Evolutionary conservation across 2,113 vertebrate species (phyloP).

Genomic region (Megalops atlanticus): DNA sequence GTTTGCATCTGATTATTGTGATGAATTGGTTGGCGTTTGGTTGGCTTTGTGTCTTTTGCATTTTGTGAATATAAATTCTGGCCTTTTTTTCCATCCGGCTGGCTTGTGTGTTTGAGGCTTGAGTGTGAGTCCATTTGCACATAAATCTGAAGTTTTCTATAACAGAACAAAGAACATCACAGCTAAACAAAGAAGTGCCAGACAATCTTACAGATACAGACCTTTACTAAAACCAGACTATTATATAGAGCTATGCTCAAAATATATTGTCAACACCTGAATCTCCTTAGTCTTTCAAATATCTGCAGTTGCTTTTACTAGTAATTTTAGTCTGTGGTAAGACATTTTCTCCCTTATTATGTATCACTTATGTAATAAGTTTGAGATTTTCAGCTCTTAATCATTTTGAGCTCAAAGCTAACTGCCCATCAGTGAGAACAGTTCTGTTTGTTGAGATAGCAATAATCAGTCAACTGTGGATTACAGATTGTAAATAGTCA

Average conservation of each 20-base stretch:
- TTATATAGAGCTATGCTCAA: too few species aligned
- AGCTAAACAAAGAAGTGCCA: background rate
- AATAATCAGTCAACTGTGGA: too few species aligned
- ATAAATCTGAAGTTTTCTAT: background rate
- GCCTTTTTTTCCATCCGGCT: background rate
- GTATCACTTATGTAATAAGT: background rate
- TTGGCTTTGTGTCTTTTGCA: background rate
- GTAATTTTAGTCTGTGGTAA: background rate
- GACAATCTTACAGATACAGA: background rate
- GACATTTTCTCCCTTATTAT: background rate
- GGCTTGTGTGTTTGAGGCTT: background rate
- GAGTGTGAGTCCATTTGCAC: background rate
- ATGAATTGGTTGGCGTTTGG: slow-evolving; percentile 11
- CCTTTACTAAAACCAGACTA: background rate
- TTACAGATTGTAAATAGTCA: too few species aligned
- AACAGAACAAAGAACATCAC: background rate
- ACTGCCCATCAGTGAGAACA: too few species aligned
- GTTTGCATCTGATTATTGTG: background rate
- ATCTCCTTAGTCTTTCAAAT: background rate
- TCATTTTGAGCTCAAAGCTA: too few species aligned
- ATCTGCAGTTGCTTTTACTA: background rate
- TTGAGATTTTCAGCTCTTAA: too few species aligned
- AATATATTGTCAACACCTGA: background rate
- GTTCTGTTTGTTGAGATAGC: too few species aligned
- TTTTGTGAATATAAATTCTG: background rate